phyloP scores from a whole-genome alignment of 2,888 invertebrate genomes.

The Biston stratarius region DNA sequence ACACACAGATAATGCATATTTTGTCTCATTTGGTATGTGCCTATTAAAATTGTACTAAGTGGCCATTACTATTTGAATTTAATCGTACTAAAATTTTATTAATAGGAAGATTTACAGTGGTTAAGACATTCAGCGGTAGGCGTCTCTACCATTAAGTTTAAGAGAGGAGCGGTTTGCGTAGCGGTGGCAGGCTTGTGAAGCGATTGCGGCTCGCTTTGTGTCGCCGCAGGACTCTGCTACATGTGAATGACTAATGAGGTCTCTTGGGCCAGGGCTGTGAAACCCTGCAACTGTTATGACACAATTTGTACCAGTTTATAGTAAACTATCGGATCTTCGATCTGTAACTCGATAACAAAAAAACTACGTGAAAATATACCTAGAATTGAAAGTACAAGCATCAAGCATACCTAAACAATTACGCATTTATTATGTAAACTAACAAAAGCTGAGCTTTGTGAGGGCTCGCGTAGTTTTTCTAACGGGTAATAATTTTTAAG shows the following conservation, averaged over 20 bases:
- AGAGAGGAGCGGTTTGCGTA: slow-evolving; percentile 37
- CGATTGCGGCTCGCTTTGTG: slow-evolving; percentile 48
- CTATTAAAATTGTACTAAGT: no score
- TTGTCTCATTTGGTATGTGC: no score
- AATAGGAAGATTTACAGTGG: background rate
- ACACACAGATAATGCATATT: no score
- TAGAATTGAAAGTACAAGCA: no score
- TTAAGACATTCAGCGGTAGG: no score
- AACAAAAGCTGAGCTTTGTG: no score
- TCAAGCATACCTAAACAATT: no score
- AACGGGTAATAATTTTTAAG: no score
- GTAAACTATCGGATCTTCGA: background rate
- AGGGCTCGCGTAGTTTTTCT: no score
- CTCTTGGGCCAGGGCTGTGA: slow-evolving; percentile 56
- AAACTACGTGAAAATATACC: background rate
- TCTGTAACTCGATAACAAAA: no score
- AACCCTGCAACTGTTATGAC: slow-evolving; percentile 16
- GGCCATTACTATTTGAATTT: background rate
- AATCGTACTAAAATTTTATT: background rate
- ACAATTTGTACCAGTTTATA: no score
- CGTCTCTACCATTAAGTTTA: background rate
- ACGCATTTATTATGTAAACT: no score
- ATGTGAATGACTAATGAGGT: slow-evolving; percentile 72
- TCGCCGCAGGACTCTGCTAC: slow-evolving; percentile 47
- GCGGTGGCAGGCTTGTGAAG: slow-evolving; percentile 21